phyloP scores from a whole-genome alignment of 1,140 invertebrate species.

The Zaprionus gabonicus region DNA sequence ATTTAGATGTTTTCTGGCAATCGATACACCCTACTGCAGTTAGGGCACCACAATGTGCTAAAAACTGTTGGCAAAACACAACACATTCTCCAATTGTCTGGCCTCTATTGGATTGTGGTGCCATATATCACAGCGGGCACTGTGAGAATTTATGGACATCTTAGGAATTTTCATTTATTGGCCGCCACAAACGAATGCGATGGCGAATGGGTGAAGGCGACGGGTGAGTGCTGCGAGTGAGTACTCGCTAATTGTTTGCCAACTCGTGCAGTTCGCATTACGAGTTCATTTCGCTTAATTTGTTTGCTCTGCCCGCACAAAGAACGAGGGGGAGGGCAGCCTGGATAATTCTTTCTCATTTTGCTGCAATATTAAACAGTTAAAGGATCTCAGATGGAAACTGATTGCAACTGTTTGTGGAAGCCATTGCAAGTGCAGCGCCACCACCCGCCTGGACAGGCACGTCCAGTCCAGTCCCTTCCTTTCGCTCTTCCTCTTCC shows the following conservation, averaged over 20 bases:
- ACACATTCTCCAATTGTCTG: slow-evolving; percentile 25
- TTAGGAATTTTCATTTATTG: slow-evolving; percentile 75
- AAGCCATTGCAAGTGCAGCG: slow-evolving; percentile 15
- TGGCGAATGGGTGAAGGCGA: neutral
- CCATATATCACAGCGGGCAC: slow-evolving; percentile 52
- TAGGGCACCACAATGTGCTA: slow-evolving; percentile 20
- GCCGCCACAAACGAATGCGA: slow-evolving; percentile 14
- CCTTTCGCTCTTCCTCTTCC: slow-evolving; percentile 11
- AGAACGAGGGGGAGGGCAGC: neutral
- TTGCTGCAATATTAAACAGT: slow-evolving; percentile 52
- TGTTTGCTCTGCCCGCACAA: slow-evolving; percentile 39
- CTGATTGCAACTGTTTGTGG: slow-evolving; percentile 37
- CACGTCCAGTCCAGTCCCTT: slow-evolving; percentile 18
- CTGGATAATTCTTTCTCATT: slow-evolving; percentile 31
- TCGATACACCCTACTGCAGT: neutral
- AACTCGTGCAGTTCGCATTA: slow-evolving; percentile 29
- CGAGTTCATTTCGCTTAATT: slow-evolving; percentile 47
- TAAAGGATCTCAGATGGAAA: slow-evolving; percentile 42
- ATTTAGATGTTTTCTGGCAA: neutral
- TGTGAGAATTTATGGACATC: slow-evolving; percentile 62
- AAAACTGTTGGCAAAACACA: slow-evolving; percentile 17
- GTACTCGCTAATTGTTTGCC: slow-evolving; percentile 45
- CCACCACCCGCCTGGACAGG: slow-evolving; percentile 15
- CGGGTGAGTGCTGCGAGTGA: neutral
- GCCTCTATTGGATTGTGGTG: slow-evolving; percentile 56